A percentile compares a stretch with the other conserved stretches of the same genome.
phyloP scores from a whole-genome alignment of 2,113 vertebrate species.

The Sus scrofa region DNA sequence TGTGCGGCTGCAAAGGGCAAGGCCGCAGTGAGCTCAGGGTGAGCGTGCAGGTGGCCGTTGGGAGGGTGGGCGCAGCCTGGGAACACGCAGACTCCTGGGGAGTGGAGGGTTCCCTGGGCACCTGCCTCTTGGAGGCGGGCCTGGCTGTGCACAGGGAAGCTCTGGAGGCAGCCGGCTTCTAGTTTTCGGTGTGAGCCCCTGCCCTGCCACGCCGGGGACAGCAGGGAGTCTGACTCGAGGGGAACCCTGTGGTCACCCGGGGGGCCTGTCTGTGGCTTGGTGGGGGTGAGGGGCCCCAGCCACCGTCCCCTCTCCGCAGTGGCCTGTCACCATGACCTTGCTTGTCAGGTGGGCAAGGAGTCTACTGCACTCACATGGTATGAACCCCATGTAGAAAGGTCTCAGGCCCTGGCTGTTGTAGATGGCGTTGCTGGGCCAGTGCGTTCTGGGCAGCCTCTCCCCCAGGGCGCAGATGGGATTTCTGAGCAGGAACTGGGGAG shows the following conservation, averaged over 20 bases:
- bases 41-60: fast-evolving
- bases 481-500: constrained; percentile 79
- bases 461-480: constrained; percentile 74
- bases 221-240: too few relatives aligned
- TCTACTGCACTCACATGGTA: constrained; percentile 83
- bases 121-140: background rate
- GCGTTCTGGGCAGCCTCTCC: constrained; percentile 71
- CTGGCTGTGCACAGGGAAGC: background rate
- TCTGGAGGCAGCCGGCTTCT: too few relatives aligned
- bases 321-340: fast-evolving
- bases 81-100: background rate
- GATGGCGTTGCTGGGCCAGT: constrained; percentile 84
- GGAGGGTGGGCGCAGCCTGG: background rate
- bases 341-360: fast-evolving
- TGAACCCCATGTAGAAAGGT: constrained; percentile 85
- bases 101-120: background rate
- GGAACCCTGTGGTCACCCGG: background rate
- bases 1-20: constrained; percentile 63
- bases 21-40: fast-evolving
- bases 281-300: fast-evolving
- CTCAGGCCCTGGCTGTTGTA: constrained; percentile 83
- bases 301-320: fast-evolving
- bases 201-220: too few relatives aligned
- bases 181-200: background rate
- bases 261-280: too few relatives aligned